phyloP scores from a whole-genome alignment of 2,113 vertebrate species.

The Lamprotornis superbus region DNA sequence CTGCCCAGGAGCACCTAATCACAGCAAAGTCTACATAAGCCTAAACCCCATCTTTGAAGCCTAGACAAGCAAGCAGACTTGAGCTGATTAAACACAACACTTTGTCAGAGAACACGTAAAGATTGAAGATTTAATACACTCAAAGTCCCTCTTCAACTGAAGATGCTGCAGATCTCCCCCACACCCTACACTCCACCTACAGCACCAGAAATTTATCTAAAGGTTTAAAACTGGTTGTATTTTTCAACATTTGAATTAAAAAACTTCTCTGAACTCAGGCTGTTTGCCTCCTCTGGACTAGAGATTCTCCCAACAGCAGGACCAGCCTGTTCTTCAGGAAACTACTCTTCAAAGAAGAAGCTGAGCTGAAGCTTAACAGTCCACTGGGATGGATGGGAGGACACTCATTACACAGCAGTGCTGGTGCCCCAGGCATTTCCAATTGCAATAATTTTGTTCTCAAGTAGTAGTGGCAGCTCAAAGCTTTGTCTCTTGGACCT shows the following conservation, averaged over 20 bases:
- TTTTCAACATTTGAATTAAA: background rate
- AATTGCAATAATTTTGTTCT: background rate
- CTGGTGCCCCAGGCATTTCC: background rate
- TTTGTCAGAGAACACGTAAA: background rate
- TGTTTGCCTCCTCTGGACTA: background rate
- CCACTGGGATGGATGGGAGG: background rate
- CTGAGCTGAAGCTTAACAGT: background rate
- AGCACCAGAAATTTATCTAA: background rate
- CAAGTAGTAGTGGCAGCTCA: background rate
- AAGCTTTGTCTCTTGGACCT: background rate
- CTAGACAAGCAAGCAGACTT: background rate
- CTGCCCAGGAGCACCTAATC: background rate
- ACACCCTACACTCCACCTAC: accelerated
- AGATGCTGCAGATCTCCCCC: accelerated
- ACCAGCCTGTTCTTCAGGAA: background rate
- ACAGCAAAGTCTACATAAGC: background rate
- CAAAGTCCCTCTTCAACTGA: background rate
- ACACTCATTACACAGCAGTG: background rate
- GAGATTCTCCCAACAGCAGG: background rate
- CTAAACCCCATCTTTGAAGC: constrained; percentile 1
- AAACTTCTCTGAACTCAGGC: background rate
- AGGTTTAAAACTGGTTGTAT: background rate
- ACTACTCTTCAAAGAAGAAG: background rate
- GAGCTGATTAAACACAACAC: background rate
- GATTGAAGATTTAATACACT: background rate